These are phyloP conservation scores for Strigamia maritima DNA, from an alignment of 2,888 invertebrate species.

Conservation along the genomic window DNA sequence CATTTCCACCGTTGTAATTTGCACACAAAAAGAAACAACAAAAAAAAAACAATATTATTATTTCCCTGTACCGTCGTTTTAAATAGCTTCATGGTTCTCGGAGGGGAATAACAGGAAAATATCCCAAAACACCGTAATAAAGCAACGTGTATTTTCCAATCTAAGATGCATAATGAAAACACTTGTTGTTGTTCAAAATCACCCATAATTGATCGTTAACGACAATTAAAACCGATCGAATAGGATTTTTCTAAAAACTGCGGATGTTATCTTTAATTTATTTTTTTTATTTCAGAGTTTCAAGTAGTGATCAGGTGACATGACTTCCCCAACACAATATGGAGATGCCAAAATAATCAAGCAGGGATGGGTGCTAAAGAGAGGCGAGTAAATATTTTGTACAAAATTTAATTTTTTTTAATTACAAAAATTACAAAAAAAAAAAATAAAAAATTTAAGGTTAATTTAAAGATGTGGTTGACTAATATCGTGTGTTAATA, in stretches of 20 bases:
- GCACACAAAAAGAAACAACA: too few species aligned
- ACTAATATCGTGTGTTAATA: background rate
- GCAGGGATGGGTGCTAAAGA: slow-evolving; percentile 93
- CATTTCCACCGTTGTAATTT: too few species aligned
- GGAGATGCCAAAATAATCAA: slow-evolving; percentile 63
- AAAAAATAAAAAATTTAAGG: background rate
- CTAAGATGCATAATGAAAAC: too few species aligned
- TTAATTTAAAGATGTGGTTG: background rate
- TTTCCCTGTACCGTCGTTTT: too few species aligned
- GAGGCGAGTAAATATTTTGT: slow-evolving; percentile 59
- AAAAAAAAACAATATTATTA: background rate
- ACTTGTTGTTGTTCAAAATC: background rate
- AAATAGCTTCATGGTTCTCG: too few species aligned
- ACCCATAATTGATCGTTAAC: background rate
- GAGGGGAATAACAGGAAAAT: too few species aligned
- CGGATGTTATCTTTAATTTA: slow-evolving; percentile 12
- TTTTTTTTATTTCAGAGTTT: slow-evolving; percentile 6
- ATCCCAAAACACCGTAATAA: too few species aligned
- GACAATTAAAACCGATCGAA: background rate
- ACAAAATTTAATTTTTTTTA: background rate
- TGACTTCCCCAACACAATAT: slow-evolving; percentile 35
- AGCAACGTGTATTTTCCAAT: too few species aligned
- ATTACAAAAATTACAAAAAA: too few species aligned
- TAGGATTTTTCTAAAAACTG: background rate
- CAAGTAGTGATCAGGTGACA: slow-evolving; percentile 34